Conservation (phyloP, 2,888 invertebrate genomes). For the Drosophila putrida region DNA sequence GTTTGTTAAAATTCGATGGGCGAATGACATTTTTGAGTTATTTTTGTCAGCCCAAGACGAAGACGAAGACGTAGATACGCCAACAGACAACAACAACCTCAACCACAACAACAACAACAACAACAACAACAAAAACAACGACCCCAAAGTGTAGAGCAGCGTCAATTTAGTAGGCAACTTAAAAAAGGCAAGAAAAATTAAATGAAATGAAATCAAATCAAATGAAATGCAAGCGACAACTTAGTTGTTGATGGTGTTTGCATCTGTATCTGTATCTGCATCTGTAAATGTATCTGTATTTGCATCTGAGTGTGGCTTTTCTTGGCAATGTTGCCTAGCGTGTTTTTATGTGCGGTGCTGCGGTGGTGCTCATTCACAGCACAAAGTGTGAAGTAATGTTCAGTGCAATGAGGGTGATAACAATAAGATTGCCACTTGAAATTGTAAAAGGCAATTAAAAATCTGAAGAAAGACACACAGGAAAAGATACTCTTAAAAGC, state of each 20-base stretch:
- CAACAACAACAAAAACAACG: constrained; percentile 26
- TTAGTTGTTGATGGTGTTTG: constrained; percentile 63
- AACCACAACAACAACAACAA: neutral
- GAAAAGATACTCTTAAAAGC: neutral
- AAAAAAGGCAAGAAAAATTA: constrained; percentile 12
- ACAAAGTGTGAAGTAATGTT: constrained; percentile 45
- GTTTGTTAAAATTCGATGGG: constrained; percentile 83
- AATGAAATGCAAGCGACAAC: constrained; percentile 70
- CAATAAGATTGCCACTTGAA: constrained; percentile 8
- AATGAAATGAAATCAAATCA: constrained; percentile 49
- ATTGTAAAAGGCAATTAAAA: constrained; percentile 9
- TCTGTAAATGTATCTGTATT: constrained; percentile 7
- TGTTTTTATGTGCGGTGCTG: neutral
- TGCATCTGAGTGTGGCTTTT: constrained; percentile 24
- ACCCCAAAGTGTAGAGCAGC: constrained; percentile 35
- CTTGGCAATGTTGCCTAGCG: constrained; percentile 6
- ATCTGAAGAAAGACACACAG: neutral
- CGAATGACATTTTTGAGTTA: constrained; percentile 83
- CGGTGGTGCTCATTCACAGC: constrained; percentile 7
- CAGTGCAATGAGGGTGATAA: constrained; percentile 21
- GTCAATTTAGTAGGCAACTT: constrained; percentile 53
- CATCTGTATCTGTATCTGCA: constrained; percentile 31
- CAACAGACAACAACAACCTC: constrained; percentile 44
- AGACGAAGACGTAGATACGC: constrained; percentile 19
- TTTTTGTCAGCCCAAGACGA: constrained; percentile 71